Evolutionary conservation across 2,113 vertebrate species (phyloP), one percentile per base, ranked within the genome.

Genomic region (Trinectes maculatus): DNA sequence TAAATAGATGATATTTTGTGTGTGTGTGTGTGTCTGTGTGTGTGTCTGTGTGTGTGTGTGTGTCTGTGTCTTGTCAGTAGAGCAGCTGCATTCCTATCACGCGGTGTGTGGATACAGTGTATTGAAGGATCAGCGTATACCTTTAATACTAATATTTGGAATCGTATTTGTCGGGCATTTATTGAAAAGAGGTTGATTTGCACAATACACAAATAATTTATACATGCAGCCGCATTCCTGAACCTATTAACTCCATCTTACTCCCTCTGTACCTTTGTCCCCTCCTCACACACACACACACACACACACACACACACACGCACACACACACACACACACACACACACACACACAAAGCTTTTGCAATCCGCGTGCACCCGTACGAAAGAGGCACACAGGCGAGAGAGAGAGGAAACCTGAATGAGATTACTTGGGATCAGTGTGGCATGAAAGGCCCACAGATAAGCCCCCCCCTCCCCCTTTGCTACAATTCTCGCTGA

Each of bases 381-480:
- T 79, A 80, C 85, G 74, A 85, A 80, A 78, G 69, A 74, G 46
- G 86, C 85, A 84, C 71, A 85, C 78, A 82, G 79, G 85, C 85
- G 83, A 80, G 72, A 87, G 87, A 87, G 87, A 84, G 79, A 72
- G 85, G 85, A 83, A 82, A 79, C 68, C 74, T 83, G 85, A 87
- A 89, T 90, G 89, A 89, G 91, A 92, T 90, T 90, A 89, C 85
- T 87, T 76, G 71, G 77, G 86, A 87, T 91, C 91, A 83, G 76
- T 86, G 84, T 87, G 87, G 81, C 89, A 83, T 91, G 89, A 89
- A 88, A 90, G 65, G 83, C 84, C 78, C 75, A 71, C 77, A 81
- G 83, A 91, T 88, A 85, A 82, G 77, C 83, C 84, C 76, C 73
- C 51, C 80, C 77, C 80, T 71, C 74, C 72, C 33, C 71, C 77